These are phyloP conservation scores for Cyprinella venusta DNA, from an alignment of 2,797 vertebrate genomes.

Conservation along the genomic window DNA sequence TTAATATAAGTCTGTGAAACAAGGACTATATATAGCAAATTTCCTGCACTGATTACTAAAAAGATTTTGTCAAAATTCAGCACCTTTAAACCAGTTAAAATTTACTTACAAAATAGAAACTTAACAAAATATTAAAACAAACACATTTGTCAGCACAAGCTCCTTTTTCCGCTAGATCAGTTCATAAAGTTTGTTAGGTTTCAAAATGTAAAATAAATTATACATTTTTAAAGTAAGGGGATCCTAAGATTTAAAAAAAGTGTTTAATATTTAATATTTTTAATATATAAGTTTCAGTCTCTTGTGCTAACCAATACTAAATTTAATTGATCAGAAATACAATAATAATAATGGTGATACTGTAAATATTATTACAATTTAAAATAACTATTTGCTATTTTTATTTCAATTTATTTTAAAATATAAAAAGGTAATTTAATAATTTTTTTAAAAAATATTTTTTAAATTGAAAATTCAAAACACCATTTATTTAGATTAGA, in stretches of 20 bases:
- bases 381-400: neutral
- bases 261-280: neutral
- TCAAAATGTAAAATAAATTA: neutral
- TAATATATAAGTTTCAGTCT: neutral
- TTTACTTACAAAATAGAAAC: neutral
- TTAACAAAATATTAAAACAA: neutral
- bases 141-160: neutral
- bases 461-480: neutral
- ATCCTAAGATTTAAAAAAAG: neutral
- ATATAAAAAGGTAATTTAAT: too few relatives aligned
- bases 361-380: neutral
- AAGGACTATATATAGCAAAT: neutral
- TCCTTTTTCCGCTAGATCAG: neutral
- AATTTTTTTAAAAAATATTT: neutral
- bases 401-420: neutral
- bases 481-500: neutral
- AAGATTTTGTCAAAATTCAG: neutral
- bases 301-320: neutral
- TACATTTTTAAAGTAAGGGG: neutral
- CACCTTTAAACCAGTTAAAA: neutral
- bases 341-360: neutral
- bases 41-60: neutral
- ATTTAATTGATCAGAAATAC: neutral
- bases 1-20: too few relatives aligned
- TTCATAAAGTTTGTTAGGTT: neutral